Conservation (phyloP, 1,140 invertebrate species). For the Sycophila sp. region DNA sequence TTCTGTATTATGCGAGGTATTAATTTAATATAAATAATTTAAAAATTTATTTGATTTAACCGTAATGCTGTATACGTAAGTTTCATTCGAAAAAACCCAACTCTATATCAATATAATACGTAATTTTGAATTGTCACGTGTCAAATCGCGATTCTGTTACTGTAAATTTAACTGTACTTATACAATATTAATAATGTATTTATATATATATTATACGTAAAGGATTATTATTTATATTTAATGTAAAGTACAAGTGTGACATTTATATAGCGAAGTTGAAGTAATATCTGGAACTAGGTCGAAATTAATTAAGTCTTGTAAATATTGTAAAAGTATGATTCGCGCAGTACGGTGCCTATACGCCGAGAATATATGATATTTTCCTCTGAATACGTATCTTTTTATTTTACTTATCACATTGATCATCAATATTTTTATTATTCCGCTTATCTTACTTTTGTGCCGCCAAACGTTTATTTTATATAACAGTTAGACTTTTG, state of each 20-base stretch:
- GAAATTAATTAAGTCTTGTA: conserved; percentile 48
- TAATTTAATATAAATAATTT: background rate
- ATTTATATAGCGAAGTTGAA: conserved; percentile 38
- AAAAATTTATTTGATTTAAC: too few species aligned
- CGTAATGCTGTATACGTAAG: too few species aligned
- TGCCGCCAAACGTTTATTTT: too few species aligned
- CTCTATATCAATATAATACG: too few species aligned
- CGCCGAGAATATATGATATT: conserved; percentile 59
- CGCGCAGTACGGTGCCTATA: conserved; percentile 38
- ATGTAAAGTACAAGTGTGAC: conserved; percentile 43
- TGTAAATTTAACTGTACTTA: conserved; percentile 28
- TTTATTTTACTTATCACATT: conserved; percentile 22
- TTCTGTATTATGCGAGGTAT: background rate
- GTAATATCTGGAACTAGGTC: conserved; percentile 36
- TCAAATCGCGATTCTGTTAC: conserved; percentile 1
- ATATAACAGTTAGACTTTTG: background rate
- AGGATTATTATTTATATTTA: conserved; percentile 36
- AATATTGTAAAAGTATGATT: conserved; percentile 55
- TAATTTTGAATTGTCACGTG: too few species aligned
- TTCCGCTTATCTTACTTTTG: too few species aligned
- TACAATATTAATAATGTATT: conserved; percentile 34
- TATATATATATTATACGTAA: conserved; percentile 27
- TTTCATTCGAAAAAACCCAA: background rate
- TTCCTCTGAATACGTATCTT: conserved; percentile 50
- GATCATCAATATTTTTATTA: background rate